A percentile compares a stretch with the other conserved stretches of the same genome.
Evolutionary conservation across 2,888 invertebrate species (phyloP).

Genomic region (Hypomecis punctinalis): DNA sequence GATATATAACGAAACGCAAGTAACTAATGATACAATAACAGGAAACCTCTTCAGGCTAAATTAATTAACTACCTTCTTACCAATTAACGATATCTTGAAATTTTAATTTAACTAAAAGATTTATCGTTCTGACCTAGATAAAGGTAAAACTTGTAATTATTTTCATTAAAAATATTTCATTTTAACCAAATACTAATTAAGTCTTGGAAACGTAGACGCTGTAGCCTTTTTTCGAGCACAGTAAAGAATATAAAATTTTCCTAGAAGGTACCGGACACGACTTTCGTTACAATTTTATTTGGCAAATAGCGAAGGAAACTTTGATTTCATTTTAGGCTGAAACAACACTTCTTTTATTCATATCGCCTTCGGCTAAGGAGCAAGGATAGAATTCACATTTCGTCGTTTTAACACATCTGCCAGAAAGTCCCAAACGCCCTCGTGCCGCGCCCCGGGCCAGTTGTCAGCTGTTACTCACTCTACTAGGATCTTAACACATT

Average conservation of each 20-base stretch:
- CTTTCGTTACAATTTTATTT: conserved; percentile 19
- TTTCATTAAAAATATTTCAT: conserved; percentile 4
- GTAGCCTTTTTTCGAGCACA: conserved; percentile 9
- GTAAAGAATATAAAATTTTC: neutral
- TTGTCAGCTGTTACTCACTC: conserved; percentile 76
- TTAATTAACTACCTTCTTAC: neutral
- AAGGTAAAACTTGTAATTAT: neutral
- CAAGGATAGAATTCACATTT: conserved; percentile 72
- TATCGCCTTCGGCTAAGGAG: conserved; percentile 65
- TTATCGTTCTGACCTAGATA: neutral
- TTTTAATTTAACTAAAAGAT: neutral
- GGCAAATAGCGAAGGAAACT: conserved; percentile 33
- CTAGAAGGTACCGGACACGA: neutral
- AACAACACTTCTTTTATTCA: conserved; percentile 59
- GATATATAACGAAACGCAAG: neutral
- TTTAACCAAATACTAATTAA: conserved; percentile 11
- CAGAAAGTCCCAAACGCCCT: conserved; percentile 69
- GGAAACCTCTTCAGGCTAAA: neutral
- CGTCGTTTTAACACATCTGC: conserved; percentile 79
- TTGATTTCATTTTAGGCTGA: conserved; percentile 42
- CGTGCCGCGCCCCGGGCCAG: conserved; percentile 72
- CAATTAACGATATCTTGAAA: neutral
- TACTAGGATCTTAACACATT: conserved; percentile 72
- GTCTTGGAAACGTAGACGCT: conserved; percentile 3
- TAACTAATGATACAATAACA: neutral